Evolutionary conservation across 2,797 vertebrate species (phyloP).

Genomic region (Sus cebifrons): DNA sequence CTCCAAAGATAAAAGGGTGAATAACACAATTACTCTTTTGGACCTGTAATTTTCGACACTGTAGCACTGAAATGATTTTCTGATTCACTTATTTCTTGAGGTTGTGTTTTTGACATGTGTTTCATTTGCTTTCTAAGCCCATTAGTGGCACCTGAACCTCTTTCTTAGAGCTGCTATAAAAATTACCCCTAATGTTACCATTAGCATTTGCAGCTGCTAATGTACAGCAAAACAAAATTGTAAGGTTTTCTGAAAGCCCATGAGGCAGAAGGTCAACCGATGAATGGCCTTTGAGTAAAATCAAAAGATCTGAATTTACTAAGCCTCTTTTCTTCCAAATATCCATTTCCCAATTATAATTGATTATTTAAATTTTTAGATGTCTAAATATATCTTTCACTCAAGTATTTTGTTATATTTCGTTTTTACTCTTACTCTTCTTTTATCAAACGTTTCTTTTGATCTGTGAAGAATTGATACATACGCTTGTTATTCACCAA

Average conservation of each 20-base stretch:
- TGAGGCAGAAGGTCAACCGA: neutral
- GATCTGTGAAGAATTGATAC: conserved; percentile 20
- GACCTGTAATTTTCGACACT: neutral
- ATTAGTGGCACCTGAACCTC: neutral
- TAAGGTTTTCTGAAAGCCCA: neutral
- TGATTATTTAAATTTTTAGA: conserved; percentile 49
- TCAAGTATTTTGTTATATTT: conserved; percentile 6
- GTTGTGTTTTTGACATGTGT: neutral
- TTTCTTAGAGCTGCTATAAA: neutral
- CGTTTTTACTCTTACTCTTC: neutral
- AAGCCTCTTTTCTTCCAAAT: neutral
- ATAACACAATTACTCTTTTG: neutral
- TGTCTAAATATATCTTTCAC: neutral
- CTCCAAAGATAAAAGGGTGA: conserved; percentile 54
- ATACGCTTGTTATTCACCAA: neutral
- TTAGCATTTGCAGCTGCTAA: neutral
- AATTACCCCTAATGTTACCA: neutral
- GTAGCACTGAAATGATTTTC: neutral
- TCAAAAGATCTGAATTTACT: neutral
- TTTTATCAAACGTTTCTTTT: neutral
- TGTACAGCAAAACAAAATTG: neutral
- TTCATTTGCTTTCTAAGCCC: conserved; percentile 66
- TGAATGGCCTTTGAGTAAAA: conserved; percentile 9
- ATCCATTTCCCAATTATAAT: neutral
- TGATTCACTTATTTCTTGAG: conserved; percentile 43